A percentile compares a stretch with the other conserved stretches of the same genome.
Conservation (phyloP, 2,888 invertebrate genomes). For the Trissolcus brochymenae region DNA sequence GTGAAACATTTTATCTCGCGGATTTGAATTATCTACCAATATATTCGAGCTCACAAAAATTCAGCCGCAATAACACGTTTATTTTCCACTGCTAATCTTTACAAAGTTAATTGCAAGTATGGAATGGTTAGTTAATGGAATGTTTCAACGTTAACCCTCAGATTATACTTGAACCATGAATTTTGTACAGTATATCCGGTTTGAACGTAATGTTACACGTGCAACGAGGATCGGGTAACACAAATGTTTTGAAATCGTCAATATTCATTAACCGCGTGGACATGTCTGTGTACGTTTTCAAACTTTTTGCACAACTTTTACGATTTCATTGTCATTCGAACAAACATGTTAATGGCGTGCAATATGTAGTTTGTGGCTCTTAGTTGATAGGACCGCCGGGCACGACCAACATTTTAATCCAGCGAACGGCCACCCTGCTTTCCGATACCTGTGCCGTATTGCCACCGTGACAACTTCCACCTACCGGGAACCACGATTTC, state of each 20-base stretch:
- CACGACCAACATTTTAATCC: conserved; percentile 74
- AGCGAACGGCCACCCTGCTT: conserved; percentile 64
- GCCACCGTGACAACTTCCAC: conserved; percentile 59
- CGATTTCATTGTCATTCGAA: conserved; percentile 53
- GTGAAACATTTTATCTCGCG: no score
- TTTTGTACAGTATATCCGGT: no score
- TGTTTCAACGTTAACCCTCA: neutral
- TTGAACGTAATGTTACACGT: conserved; percentile 4
- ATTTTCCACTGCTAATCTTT: neutral
- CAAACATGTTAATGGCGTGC: conserved; percentile 51
- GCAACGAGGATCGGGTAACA: conserved; percentile 20
- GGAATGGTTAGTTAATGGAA: neutral
- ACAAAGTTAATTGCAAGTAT: neutral
- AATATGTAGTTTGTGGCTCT: conserved; percentile 60
- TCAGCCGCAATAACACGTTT: no score
- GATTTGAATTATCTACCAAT: no score
- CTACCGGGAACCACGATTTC: conserved; percentile 56
- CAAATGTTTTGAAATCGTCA: conserved; percentile 35
- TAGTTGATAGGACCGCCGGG: conserved; percentile 73
- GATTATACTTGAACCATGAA: no score
- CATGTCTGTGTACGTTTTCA: conserved; percentile 11
- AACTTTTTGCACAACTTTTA: conserved; percentile 43
- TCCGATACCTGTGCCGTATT: conserved; percentile 56
- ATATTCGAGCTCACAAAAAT: no score
- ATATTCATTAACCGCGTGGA: conserved; percentile 36